Base-by-base conservation (phyloP, 2,888 invertebrate genomes). In the Polydrusus tereticollis region DNA sequence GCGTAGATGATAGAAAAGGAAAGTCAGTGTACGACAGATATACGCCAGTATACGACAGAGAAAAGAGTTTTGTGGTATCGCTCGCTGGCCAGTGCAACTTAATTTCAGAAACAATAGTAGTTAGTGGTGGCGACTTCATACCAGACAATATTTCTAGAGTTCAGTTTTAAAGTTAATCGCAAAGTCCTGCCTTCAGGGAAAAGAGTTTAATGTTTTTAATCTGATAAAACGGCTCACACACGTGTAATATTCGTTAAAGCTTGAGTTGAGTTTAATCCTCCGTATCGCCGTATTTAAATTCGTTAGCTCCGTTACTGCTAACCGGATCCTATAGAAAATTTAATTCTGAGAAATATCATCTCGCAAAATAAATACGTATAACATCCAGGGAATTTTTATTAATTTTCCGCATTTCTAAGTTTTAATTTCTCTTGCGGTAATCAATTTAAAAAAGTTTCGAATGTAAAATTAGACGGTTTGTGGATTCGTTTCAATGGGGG, bases 151-250 rank as follows among this genome's bases (percentile, higher is more conserved):
- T 68, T 60, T 60, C 38, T 60, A 45, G 38, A 50, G 60, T 60
- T 57, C 26, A 59, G 29, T 68, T 52, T 26, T 26, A 26, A 60
- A 68, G 60, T 60, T 68, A 68, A 68, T 68, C 36, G 41, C 41
- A 23, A 59, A 58, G 36, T 47, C 36, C 58, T 64, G 59, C 47
- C 64, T 50, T 45, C 41, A 59, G 64, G 65, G 47, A 50, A 64
- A 70, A 66, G 29, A 70, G 45, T 69, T 69, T 70, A 70, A 65
- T 65, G 70, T 57, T 70, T 69, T 65, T 70, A 70, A 70, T 70
- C 70, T 16, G 65, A 65, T 70, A 52, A 70, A 65, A 59, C 50
- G 12, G 50, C 70, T 65, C 64, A 50, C 65, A 65, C 65, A 70
- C 59, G 59, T 70, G 65, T 70, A 70, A 70, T 70, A 41, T 65